Base-by-base conservation (phyloP, 2,888 invertebrate genomes). In the Ophioninae sp. region DNA sequence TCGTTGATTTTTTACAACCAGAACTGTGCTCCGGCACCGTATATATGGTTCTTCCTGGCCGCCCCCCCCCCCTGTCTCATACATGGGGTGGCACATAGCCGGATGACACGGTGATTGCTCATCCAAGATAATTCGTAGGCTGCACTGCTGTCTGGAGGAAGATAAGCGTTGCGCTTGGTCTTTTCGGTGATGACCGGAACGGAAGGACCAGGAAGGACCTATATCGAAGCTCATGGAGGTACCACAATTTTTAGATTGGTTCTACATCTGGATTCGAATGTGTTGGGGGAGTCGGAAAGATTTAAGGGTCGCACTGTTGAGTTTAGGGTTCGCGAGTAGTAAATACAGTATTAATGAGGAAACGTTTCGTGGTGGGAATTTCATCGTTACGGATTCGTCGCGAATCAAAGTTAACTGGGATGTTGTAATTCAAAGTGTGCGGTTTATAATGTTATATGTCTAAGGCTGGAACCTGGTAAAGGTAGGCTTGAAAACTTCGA, bases 1-100 rank as follows among this genome's bases (percentile, higher is more conserved):
- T 82, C 77, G 68, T 80, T 74, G 81, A 82, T 44, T 85, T 85
- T 85, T 82, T 80, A 76, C 62, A 68, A 30, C 62, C 77, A 44
- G 72, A 50, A 50, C 65, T 20, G 56, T 56, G 67, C 74, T 44
- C 57, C 61, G 70, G 69, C 69, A 82, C 77, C 69, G 77, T 79
- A 82, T 82, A 82, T 82, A 64, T 82, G 79, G 79, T 69, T 73
- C 77, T 78, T 68, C 77, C 23, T 44, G 64, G n/a, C 10, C n/a
- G 41, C 70, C 62, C 69, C 57, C 41, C 61, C 21, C 75, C 20
- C 50, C 1, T 20, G 39, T 39, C 7, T 10, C 44, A 13, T 13
- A 44, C 44, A 44, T 13, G 44, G 59, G 44, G 30, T 41, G 57
- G 41, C 79, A 30, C 56, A 57, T 64, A 23, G 64, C 39, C 39